Percentiles rank a stretch among this genome's conserved stretches.
phyloP scores from a whole-genome alignment of 2,797 vertebrate species.

The Iguana delicatissima region DNA sequence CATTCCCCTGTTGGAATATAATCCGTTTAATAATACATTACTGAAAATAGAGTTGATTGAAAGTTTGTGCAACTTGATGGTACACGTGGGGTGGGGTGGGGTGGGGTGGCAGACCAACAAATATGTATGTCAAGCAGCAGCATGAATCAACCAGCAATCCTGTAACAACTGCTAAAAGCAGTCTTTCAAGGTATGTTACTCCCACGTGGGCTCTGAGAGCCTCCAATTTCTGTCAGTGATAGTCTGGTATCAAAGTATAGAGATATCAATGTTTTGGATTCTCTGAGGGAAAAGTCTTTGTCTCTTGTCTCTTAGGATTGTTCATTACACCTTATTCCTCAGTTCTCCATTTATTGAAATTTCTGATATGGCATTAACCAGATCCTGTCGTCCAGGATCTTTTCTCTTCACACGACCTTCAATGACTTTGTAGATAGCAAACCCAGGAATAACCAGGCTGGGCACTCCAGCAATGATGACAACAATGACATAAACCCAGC shows the following conservation, averaged over 20 bases:
- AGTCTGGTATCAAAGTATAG: neutral
- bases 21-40: constrained; percentile 27
- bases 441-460: constrained; percentile 81
- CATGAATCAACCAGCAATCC: neutral
- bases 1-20: neutral
- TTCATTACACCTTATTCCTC: constrained; percentile 48
- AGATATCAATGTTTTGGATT: neutral
- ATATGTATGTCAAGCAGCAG: neutral
- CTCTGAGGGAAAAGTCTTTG: constrained; percentile 5
- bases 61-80: neutral
- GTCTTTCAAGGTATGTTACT: neutral
- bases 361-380: constrained; percentile 79
- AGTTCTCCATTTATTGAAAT: constrained; percentile 81
- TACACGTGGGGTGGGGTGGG: too few species aligned
- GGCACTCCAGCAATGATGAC: constrained; percentile 88
- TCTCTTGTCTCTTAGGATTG: neutral
- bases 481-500: constrained; percentile 87
- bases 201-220: neutral
- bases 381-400: constrained; percentile 46
- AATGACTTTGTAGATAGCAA: constrained; percentile 83
- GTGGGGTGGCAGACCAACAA: too few species aligned
- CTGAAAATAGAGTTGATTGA: neutral
- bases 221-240: neutral
- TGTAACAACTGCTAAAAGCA: neutral
- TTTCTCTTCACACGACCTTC: constrained; percentile 70